Conservation (phyloP, 2,113 vertebrate species). For the Picathartes gymnocephalus region DNA sequence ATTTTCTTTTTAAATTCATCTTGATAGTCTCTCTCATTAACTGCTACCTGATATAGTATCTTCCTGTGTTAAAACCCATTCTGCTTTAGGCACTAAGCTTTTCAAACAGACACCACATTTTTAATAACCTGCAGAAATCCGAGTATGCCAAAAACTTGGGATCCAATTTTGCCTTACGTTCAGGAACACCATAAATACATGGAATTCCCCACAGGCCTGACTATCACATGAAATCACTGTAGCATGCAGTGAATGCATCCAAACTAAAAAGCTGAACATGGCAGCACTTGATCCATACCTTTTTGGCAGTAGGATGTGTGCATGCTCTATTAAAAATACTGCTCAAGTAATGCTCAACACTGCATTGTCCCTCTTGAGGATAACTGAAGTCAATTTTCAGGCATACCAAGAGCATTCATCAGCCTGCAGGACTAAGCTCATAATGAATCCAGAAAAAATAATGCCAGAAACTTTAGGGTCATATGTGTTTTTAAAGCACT, state of each 20-base stretch:
- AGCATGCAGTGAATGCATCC: neutral
- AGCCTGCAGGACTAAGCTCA: neutral
- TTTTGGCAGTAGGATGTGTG: neutral
- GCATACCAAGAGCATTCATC: neutral
- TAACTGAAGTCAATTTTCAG: neutral
- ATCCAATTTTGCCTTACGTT: neutral
- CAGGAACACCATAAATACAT: neutral
- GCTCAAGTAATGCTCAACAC: neutral
- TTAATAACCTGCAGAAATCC: neutral
- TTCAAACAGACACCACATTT: neutral
- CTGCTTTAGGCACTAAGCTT: neutral
- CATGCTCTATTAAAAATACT: neutral
- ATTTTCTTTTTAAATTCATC: neutral
- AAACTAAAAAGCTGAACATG: neutral
- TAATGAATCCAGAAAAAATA: neutral
- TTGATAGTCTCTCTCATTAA: neutral
- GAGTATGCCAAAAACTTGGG: neutral
- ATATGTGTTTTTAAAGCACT: neutral
- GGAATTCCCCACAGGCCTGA: neutral
- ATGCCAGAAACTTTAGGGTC: neutral
- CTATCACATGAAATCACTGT: accelerated
- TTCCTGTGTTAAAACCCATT: neutral
- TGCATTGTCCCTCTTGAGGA: neutral
- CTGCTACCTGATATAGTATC: neutral
- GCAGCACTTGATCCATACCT: neutral